A percentile compares a stretch with the other conserved stretches of the same genome.
These are phyloP conservation scores for Pseudochromis fuscus DNA, from an alignment of 2,797 vertebrate species.

Conservation along the genomic window DNA sequence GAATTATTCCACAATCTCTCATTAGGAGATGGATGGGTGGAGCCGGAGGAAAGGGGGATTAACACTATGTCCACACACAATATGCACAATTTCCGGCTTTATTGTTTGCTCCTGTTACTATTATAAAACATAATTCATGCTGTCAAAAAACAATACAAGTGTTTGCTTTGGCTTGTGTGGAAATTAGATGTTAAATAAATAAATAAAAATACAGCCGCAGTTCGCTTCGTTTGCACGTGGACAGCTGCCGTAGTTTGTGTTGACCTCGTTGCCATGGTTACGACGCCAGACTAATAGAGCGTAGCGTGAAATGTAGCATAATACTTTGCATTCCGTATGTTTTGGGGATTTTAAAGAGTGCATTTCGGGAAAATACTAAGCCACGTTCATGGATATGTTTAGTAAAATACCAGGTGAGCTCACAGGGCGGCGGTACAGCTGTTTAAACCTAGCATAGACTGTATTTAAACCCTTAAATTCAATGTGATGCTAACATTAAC, in stretches of 20 bases:
- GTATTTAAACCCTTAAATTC: not conserved
- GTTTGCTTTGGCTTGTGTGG: not conserved
- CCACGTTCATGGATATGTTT: not conserved
- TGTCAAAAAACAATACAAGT: not conserved
- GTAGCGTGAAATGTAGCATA: not conserved
- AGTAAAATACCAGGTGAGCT: slow-evolving; percentile 1
- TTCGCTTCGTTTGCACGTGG: slow-evolving; percentile 29
- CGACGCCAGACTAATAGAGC: not conserved
- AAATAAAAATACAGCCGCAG: too few species aligned
- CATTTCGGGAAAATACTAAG: not conserved
- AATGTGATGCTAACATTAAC: not conserved
- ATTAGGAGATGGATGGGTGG: slow-evolving; percentile 76
- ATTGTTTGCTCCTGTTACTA: slow-evolving; percentile 2
- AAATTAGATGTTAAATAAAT: too few species aligned
- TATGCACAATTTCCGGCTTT: too few species aligned
- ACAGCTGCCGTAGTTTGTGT: slow-evolving; percentile 54
- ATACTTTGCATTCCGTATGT: not conserved
- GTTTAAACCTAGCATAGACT: not conserved
- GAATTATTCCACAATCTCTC: slow-evolving; percentile 61
- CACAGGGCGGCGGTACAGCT: fast-evolving
- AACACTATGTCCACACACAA: slow-evolving; percentile 46
- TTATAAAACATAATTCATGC: too few species aligned
- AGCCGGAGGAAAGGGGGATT: slow-evolving; percentile 56
- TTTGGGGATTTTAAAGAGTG: fast-evolving
- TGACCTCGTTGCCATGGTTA: slow-evolving; percentile 67